Base-by-base conservation (phyloP, 2,888 invertebrate genomes). In the Colletes collaris region DNA sequence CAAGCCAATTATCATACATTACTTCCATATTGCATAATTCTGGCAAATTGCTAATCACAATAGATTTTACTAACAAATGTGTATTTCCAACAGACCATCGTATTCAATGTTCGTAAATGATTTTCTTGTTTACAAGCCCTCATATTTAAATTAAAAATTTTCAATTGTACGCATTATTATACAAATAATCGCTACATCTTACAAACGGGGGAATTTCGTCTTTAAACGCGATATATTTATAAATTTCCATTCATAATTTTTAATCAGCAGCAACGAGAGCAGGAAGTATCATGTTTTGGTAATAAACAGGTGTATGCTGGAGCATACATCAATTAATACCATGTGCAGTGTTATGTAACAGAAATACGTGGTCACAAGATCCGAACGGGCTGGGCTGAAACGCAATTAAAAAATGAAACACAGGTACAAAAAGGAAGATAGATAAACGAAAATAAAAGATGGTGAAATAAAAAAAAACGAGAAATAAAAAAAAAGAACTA, bases 341-440 rank as follows among this genome's bases (percentile, higher is more conserved):
- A 86, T 83, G 87, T 81, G 86, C 53, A 60, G 35, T 46, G n/a
- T 86, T 86, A 83, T 44, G 50, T 79, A 87, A 84, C 52, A 71
- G 60, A 70, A 80, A 84, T 79, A 81, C 79, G 84, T 83, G 79
- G 58, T 81, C 79, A 81, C 79, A 81, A 81, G 83, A 79, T 68
- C 63, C 27, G 7, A 16, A 50, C 67, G 77, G 84, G 64, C 46
- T 82, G 79, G 79, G 74, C 64, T 59, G 7, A 62, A 40, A 69
- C 58, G 55, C 60, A 19, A 73, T 4, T 37, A 6, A 68, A 66
- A 71, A 82, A 67, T 16, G 71, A 66, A 63, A 67, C 59, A 53
- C 4, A 69, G 52, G 63, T 71, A 72, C 50, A 37, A 44, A n/a
- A 7, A 27, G 27, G 2, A 53, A 60, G 50, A 67, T 7, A 67